A percentile compares a stretch with the other conserved stretches of the same genome.
Conservation (phyloP, 2,113 vertebrate species). For the Phrynosoma blainvillii region DNA sequence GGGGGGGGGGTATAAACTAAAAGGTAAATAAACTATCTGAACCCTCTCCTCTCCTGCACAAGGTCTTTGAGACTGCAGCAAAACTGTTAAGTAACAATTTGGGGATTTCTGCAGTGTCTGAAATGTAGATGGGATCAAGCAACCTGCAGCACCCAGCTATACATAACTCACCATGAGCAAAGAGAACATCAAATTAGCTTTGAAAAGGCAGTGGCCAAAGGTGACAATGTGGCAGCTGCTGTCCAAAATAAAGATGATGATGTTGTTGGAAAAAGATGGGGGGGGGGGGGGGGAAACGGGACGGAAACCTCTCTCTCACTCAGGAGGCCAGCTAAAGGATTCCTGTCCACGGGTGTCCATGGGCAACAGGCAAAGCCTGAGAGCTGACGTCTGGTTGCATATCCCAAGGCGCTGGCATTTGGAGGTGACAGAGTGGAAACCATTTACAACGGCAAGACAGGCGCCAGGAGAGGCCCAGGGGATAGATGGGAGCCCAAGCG, state of each 20-base stretch:
- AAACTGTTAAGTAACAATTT: too few relatives aligned
- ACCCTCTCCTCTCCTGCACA: too few relatives aligned
- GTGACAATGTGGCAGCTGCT: neutral
- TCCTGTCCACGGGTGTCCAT: too few relatives aligned
- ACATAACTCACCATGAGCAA: neutral
- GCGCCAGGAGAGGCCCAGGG: neutral
- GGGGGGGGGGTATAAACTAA: too few relatives aligned
- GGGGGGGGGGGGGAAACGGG: neutral
- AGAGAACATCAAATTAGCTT: constrained; percentile 16
- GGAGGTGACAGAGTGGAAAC: neutral
- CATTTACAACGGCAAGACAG: too few relatives aligned
- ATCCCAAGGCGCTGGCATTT: neutral
- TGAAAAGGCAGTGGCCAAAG: constrained; percentile 12
- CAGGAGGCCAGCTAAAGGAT: neutral
- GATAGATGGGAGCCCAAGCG: neutral
- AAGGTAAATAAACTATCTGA: too few relatives aligned
- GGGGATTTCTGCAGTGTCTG: too few relatives aligned
- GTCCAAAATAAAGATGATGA: too few relatives aligned
- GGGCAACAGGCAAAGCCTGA: too few relatives aligned
- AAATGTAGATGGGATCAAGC: constrained; percentile 3
- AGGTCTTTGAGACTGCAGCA: neutral
- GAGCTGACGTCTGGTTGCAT: neutral
- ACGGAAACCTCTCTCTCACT: too few relatives aligned
- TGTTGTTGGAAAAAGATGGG: too few relatives aligned
- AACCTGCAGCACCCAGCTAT: neutral